Evolutionary conservation across 2,113 vertebrate genomes (phyloP), one percentile per base, ranked within the genome.

Genomic region (Salvator merianae): DNA sequence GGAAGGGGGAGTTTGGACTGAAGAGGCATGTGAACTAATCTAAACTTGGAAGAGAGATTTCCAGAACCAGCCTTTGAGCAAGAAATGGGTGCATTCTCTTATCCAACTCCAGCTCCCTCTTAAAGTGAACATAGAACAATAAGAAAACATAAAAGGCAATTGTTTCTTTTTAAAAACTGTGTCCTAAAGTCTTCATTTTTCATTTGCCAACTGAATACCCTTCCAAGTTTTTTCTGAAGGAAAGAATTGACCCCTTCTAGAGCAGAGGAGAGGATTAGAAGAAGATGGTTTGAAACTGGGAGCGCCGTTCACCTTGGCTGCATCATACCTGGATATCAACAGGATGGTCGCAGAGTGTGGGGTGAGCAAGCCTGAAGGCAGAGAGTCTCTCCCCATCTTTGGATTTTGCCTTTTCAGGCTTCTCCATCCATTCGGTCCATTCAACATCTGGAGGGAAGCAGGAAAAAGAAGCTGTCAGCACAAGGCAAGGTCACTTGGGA

Each of bases 361-460:
- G 97, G 86, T 97, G 93, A 87, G 96, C 94, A 30, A 94, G 91
- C 84, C 95, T 96, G 59, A 99, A 96, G 88, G 98, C 98, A 1
- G 96, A 95, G 63, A 98, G 94, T 77, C 98, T 99, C 94, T 99
- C 99, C 95, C 97, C 97, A 85, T 97, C 98, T 93, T 98, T 98
- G 38, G 96, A 95, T 78, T 95, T 97, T 0, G 93, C 91, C 87
- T 95, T 96, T 88, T 96, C 94, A 77, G 97, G 97, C 28, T 97
- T 97, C 91, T 97, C 89, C 77, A 99, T 98, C 98, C 98, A 99
- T 16, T 97, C 96, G 0, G 98, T 98, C 99, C 99, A 99, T 90
- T 98, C 97, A n/a, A 97, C 95, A 90, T 99, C 98, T 99, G 93
- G 20, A 24, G 36, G 2, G 1, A 43, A 30, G 26, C 3, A 20